Percentiles rank a stretch among this genome's conserved stretches.
Conservation (phyloP, 2,888 invertebrate genomes). For the Acanthopleura granulata region DNA sequence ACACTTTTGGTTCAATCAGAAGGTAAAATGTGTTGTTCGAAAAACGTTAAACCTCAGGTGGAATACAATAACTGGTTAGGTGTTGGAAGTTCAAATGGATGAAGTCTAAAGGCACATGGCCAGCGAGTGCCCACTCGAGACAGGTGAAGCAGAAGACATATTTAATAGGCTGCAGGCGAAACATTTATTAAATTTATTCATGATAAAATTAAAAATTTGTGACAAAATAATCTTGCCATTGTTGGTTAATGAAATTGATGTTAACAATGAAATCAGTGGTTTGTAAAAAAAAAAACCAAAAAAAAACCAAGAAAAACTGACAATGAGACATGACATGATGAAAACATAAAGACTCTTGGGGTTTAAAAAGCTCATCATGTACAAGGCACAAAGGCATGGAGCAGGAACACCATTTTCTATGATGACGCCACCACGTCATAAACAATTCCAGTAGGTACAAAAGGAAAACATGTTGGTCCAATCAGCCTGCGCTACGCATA, state of each 20-base stretch:
- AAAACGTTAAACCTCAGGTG: no score
- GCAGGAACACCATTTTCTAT: background rate
- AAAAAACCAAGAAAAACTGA: no score
- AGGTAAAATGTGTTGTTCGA: no score
- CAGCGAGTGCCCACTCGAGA: no score
- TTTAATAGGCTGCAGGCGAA: constrained; percentile 14
- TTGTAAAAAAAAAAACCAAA: no score
- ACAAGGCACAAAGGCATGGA: constrained; percentile 8
- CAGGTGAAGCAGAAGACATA: background rate
- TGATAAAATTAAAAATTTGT: constrained; percentile 17
- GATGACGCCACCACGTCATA: background rate
- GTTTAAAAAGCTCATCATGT: background rate
- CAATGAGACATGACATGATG: no score
- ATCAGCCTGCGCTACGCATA: background rate
- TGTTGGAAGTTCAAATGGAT: no score
- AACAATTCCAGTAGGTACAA: background rate
- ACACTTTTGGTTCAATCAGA: no score
- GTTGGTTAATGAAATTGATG: constrained; percentile 10
- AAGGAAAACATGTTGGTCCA: background rate
- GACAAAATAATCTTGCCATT: constrained; percentile 1
- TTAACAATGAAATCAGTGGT: background rate
- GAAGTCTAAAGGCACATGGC: no score
- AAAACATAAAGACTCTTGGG: background rate
- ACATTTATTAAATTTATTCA: constrained; percentile 18
- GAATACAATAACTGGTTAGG: no score